Evolutionary conservation across 1,140 invertebrate species (phyloP).

Genomic region (Drosophila quadrilineata): DNA sequence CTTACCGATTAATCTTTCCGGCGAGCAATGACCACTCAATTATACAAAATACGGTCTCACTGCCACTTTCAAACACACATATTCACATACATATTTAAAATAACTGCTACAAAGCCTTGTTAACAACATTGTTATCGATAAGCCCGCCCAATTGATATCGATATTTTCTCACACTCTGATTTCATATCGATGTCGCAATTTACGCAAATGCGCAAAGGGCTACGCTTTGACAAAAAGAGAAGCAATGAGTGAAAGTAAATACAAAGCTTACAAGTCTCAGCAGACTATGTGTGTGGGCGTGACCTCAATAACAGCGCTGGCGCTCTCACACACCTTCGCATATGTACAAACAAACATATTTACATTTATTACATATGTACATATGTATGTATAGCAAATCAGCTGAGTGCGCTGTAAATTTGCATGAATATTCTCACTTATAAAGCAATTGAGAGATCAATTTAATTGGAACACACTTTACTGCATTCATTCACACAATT

Average conservation of each 20-base stretch:
- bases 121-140: no score
- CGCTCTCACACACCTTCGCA: not conserved
- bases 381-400: not conserved
- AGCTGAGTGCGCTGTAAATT: conserved; percentile 18
- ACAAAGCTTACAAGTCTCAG: not conserved
- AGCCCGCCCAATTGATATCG: no score
- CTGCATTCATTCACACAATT: not conserved
- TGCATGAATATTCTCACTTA: conserved; percentile 4
- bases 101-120: no score
- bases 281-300: conserved; percentile 4
- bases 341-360: no score
- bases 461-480: conserved; percentile 23
- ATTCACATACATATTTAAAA: no score
- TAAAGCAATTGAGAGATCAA: conserved; percentile 21
- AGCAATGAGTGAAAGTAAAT: conserved; percentile 9
- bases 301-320: conserved; percentile 24
- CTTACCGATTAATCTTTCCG: no score
- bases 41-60: no score
- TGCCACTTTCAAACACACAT: no score
- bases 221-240: conserved; percentile 1
- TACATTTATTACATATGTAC: not conserved
- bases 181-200: no score
- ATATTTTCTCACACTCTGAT: no score
- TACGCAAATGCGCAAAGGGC: conserved; percentile 9
- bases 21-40: no score